phyloP scores from a whole-genome alignment of 2,113 vertebrate species.

The Lichenostomus cassidix region DNA sequence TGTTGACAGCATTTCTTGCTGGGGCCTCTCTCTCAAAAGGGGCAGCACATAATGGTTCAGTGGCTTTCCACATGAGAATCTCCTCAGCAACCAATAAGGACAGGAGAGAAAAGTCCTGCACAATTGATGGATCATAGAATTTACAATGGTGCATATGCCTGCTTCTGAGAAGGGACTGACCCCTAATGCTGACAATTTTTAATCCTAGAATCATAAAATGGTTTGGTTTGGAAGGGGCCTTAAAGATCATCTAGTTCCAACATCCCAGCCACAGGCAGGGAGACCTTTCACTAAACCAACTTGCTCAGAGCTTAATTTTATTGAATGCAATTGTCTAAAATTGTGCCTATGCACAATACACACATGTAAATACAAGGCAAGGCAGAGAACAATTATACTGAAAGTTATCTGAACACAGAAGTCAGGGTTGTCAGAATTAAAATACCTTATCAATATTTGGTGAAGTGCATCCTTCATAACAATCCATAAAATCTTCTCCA shows the following conservation, averaged over 20 bases:
- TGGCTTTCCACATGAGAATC: not conserved
- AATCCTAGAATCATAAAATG: not conserved
- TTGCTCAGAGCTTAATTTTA: not conserved
- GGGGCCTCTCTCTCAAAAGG: not conserved
- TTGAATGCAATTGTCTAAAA: not conserved
- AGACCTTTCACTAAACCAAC: not conserved
- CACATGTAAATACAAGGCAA: not conserved
- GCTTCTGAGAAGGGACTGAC: not conserved
- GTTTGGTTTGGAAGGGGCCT: not conserved
- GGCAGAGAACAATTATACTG: not conserved
- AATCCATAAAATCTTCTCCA: slow-evolving; percentile 49
- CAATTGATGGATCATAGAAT: not conserved
- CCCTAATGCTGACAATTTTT: not conserved
- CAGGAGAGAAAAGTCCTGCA: not conserved
- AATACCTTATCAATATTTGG: slow-evolving; percentile 78
- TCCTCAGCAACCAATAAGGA: not conserved
- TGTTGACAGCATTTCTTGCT: not conserved
- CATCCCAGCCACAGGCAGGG: not conserved
- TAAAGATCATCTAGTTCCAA: not conserved
- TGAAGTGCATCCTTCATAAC: slow-evolving; percentile 65
- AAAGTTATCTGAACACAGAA: not conserved
- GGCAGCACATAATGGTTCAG: not conserved
- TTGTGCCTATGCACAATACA: not conserved
- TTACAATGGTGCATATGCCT: not conserved
- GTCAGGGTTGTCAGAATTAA: slow-evolving; percentile 28